A percentile compares a stretch with the other conserved stretches of the same genome.
phyloP scores from a whole-genome alignment of 2,113 vertebrate genomes.

The Reinhardtius hippoglossoides region DNA sequence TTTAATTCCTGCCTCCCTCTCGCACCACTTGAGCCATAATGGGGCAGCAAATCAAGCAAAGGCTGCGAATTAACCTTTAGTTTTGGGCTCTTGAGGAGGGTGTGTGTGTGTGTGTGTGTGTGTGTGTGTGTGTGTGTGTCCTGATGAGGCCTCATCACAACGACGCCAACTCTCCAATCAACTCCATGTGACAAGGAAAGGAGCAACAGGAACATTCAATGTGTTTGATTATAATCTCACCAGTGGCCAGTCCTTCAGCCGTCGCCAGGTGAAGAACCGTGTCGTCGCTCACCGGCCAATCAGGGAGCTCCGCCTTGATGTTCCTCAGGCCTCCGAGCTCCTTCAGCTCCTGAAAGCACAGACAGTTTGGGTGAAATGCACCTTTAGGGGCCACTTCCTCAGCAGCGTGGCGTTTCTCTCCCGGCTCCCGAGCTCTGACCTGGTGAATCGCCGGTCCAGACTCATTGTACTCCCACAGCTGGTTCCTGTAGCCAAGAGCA shows the following conservation, averaged over 20 bases:
- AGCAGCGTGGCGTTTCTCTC: not conserved
- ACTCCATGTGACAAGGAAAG: slow-evolving; percentile 1
- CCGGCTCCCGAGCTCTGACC: slow-evolving; percentile 50
- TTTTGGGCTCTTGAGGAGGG: slow-evolving; percentile 9
- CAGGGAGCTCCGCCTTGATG: slow-evolving; percentile 81
- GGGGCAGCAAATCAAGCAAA: slow-evolving; percentile 52
- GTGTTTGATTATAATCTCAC: slow-evolving; percentile 58
- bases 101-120: not conserved
- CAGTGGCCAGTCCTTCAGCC: slow-evolving; percentile 85
- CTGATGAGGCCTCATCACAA: slow-evolving; percentile 35
- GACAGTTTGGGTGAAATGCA: not conserved
- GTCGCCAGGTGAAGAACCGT: slow-evolving; percentile 88
- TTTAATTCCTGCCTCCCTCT: slow-evolving; percentile 27
- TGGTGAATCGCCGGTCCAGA: slow-evolving; percentile 84
- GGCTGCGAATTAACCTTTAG: slow-evolving; percentile 64
- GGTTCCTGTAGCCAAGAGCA: slow-evolving; percentile 85
- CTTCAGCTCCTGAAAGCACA: slow-evolving; percentile 76
- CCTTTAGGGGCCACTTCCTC: not conserved
- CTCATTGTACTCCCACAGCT: slow-evolving; percentile 86
- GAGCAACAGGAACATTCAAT: not conserved
- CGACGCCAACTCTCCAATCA: slow-evolving; percentile 28
- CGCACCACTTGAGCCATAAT: slow-evolving; percentile 28
- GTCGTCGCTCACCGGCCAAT: slow-evolving; percentile 89
- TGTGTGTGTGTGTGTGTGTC: slow-evolving; percentile 1
- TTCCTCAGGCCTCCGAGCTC: slow-evolving; percentile 82